Conservation (phyloP, 2,113 vertebrate genomes). For the Girardinichthys multiradiatus region DNA sequence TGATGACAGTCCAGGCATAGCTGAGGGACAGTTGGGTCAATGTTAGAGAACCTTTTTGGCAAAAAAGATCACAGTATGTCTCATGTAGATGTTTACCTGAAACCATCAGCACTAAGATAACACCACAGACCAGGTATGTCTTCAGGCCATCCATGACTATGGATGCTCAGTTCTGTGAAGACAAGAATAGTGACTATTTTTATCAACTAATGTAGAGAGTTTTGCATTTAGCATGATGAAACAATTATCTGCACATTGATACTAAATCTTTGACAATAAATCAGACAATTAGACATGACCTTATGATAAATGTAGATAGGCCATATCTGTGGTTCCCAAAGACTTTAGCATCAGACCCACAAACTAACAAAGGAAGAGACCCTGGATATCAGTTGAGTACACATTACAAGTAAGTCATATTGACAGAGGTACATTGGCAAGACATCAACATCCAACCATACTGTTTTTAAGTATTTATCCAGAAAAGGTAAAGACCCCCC, state of each 20-base stretch:
- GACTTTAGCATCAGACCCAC: no score
- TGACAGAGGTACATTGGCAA: no score
- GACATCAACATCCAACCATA: no score
- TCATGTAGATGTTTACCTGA: constrained; percentile 58
- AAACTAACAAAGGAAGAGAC: not conserved
- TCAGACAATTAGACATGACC: no score
- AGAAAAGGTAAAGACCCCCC: not conserved
- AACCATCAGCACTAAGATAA: constrained; percentile 72
- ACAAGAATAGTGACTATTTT: constrained; percentile 32
- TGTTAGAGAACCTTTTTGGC: constrained; percentile 2
- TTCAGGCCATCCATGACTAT: constrained; percentile 81
- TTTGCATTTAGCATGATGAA: not conserved
- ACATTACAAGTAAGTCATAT: no score
- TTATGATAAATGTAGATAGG: not conserved
- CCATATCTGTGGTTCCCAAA: not conserved
- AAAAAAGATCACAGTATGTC: not conserved
- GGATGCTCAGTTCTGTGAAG: constrained; percentile 70
- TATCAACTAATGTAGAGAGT: not conserved
- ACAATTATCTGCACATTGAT: not conserved
- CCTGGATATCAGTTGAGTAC: no score
- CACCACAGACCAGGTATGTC: constrained; percentile 78
- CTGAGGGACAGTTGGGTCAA: constrained; percentile 27
- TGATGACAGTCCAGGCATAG: constrained; percentile 72
- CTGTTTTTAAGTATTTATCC: no score
- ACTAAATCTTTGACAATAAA: not conserved